Evolutionary conservation across 2,888 invertebrate species (phyloP), one percentile per base, ranked within the genome.

Genomic region (Sialis fuliginosa): DNA sequence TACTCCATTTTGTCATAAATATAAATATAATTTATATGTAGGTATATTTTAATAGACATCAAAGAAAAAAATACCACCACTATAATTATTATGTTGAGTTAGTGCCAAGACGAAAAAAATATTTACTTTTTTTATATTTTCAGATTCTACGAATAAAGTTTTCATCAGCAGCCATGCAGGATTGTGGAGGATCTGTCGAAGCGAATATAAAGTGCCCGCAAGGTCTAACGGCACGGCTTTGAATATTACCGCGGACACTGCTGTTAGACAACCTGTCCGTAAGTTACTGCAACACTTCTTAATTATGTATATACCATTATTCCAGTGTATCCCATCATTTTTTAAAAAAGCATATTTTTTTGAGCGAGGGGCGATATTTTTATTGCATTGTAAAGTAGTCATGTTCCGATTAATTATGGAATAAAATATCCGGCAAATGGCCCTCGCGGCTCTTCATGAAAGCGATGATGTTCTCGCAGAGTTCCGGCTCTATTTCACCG

Each of bases 141-240:
- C 62, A 76, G 77, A 74, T 57, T 71, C 76, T 44, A 72, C 69
- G 31, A 67, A 70, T 7, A 62, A 74, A 48, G 77, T 73, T 56
- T 75, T 83, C 47, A 62, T 81, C 57, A 72, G 70, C 55, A 81
- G 81, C 52, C 71, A 82, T 55, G 75, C 79, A 4, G 84, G 85
- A 1, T 63, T 85, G 6, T 84, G 82, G 81, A 70, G 71, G 56
- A 71, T 72, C 45, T 80, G 79, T 58, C 62, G 73, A 46, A 60
- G 64, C 37, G 66, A 71, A 46, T 65, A 66, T 1, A 50, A 43
- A 50, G 52, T 40, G n/a, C 56, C 54, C 39, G 52, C 55, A 33
- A 59, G 58, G 33, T 55, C 51, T 9, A 52, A 39, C 43, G 47
- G 41, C 6, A 12, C 42, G 10, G 33, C 33, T n/a, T 10, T 33